Conservation (phyloP, 2,797 vertebrate species). For the Amphiprion clarkii region DNA sequence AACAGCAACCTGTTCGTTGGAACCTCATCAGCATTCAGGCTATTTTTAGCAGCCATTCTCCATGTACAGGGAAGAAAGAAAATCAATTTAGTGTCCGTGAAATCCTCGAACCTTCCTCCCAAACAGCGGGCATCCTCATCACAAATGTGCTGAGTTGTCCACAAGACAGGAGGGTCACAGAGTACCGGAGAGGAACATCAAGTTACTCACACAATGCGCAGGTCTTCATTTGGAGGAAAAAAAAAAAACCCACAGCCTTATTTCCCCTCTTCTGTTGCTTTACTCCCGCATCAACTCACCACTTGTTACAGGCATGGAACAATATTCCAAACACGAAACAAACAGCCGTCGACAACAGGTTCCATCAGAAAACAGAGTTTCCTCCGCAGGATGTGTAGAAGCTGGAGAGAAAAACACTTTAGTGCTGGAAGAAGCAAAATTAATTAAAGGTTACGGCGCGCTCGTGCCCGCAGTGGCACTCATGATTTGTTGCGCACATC, state of each 20-base stretch:
- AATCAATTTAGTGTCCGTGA: conserved; percentile 48
- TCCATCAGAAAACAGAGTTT: conserved; percentile 17
- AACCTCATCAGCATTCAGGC: conserved; percentile 52
- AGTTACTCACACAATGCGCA: conserved; percentile 49
- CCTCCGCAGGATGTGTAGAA: not conserved
- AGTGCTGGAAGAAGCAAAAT: not conserved
- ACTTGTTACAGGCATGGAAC: conserved; percentile 12
- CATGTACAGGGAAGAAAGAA: not conserved
- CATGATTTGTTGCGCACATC: conserved; percentile 62
- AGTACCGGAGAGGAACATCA: conserved; percentile 32
- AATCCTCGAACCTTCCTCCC: conserved; percentile 51
- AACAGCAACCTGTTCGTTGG: conserved; percentile 77
- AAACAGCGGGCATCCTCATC: conserved; percentile 48
- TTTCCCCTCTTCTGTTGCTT: not conserved
- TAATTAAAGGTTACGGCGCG: conserved; percentile 19
- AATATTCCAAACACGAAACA: conserved; percentile 45
- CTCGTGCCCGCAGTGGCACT: conserved; percentile 52
- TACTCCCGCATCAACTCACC: conserved; percentile 41
- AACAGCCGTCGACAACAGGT: conserved; percentile 48
- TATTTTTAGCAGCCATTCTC: conserved; percentile 59
- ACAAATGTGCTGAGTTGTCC: conserved; percentile 70
- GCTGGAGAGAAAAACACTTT: conserved; percentile 25
- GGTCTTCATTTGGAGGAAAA: conserved; percentile 13
- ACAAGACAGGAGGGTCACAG: conserved; percentile 51
- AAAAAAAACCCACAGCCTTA: not conserved